Percentiles rank a stretch among this genome's conserved stretches.
Conservation (phyloP, 2,888 invertebrate species). For the Osedax frankpressi region DNA sequence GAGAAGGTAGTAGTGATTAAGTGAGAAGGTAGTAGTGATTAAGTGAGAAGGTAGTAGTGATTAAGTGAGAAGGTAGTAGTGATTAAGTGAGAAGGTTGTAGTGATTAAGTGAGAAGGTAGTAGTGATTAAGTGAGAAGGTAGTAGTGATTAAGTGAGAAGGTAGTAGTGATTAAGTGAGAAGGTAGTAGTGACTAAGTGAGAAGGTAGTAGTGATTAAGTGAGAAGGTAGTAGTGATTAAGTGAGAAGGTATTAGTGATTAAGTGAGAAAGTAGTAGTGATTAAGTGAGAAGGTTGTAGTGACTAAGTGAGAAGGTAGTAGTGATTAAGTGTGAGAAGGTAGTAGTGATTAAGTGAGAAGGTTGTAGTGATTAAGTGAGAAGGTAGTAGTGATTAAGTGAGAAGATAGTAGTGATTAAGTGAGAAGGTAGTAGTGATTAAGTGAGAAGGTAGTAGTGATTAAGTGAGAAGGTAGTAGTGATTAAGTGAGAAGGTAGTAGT, state of each 20-base stretch:
- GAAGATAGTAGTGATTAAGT: not conserved
- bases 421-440: not conserved
- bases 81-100: no score
- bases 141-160: not conserved
- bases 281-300: not conserved
- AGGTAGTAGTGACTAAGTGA: constrained; percentile 49
- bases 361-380: constrained; percentile 56
- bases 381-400: no score
- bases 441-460: not conserved
- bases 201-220: no score
- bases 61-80: no score
- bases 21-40: not conserved
- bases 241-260: not conserved
- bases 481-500: not conserved
- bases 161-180: not conserved
- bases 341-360: constrained; percentile 65
- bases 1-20: not conserved
- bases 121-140: not conserved
- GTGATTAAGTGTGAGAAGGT: no score
- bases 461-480: not conserved
- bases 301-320: not conserved
- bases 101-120: not conserved
- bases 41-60: not conserved
- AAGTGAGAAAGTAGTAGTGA: not conserved
- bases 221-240: not conserved